Percentiles rank a stretch among this genome's conserved stretches.
Evolutionary conservation across 2,797 vertebrate genomes (phyloP).

Genomic region (Macrochelys suwanniensis): DNA sequence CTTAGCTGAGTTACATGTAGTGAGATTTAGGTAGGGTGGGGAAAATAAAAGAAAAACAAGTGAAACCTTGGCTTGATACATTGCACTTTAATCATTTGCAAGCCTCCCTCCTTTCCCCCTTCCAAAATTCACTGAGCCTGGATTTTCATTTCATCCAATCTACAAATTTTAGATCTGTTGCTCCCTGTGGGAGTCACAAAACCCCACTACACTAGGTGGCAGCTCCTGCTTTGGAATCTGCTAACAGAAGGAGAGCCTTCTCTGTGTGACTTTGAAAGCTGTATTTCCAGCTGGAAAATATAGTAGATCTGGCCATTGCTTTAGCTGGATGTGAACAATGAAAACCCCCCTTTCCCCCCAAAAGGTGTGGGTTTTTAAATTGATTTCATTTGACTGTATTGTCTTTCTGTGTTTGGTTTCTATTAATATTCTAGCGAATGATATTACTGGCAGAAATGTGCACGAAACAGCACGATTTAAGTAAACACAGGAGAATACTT

Average conservation of each 20-base stretch:
- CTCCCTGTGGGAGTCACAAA: neutral
- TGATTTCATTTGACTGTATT: neutral
- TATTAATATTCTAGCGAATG: neutral
- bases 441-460: neutral
- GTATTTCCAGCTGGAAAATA: neutral
- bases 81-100: neutral
- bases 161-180: neutral
- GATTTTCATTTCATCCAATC: neutral
- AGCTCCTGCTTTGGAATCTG: neutral
- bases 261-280: neutral
- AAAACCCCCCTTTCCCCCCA: neutral
- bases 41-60: neutral
- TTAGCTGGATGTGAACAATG: neutral
- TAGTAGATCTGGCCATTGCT: rapidly evolving
- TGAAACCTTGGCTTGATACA: neutral
- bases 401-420: neutral
- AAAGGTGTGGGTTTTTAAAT: neutral
- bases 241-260: neutral
- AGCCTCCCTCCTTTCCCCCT: neutral
- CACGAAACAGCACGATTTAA: neutral
- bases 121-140: neutral
- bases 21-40: neutral
- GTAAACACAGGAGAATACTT: rapidly evolving
- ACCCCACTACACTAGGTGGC: rapidly evolving
- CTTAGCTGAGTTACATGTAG: neutral